Conservation (phyloP, 2,113 vertebrate genomes). For the Cinclus cinclus region DNA sequence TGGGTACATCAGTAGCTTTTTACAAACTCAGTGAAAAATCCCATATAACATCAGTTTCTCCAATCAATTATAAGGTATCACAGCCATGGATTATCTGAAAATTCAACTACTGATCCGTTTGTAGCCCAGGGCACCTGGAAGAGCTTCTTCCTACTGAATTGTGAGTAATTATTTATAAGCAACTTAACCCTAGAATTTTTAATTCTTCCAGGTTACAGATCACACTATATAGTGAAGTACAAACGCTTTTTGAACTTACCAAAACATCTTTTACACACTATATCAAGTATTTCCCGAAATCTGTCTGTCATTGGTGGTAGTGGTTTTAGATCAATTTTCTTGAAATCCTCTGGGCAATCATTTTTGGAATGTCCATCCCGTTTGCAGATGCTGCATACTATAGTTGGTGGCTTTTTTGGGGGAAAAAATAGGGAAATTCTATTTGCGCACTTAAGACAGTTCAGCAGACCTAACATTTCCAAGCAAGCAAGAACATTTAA, state of each 20-base stretch:
- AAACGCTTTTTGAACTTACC: constrained; percentile 73
- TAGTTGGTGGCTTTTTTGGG: constrained; percentile 85
- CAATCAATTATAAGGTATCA: background rate
- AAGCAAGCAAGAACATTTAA: background rate
- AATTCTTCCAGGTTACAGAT: background rate
- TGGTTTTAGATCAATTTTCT: constrained; percentile 95
- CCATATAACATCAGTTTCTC: background rate
- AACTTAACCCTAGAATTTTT: background rate
- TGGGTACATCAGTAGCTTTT: background rate
- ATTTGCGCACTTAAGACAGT: background rate
- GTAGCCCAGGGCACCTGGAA: background rate
- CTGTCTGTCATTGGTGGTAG: constrained; percentile 90
- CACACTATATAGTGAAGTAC: background rate
- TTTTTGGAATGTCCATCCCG: constrained; percentile 96
- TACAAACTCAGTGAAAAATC: background rate
- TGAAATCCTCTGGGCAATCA: constrained; percentile 97
- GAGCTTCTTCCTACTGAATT: background rate
- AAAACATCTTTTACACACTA: constrained; percentile 91
- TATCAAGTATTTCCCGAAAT: constrained; percentile 93
- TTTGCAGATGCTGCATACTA: constrained; percentile 99
- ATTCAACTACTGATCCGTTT: background rate
- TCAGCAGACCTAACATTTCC: background rate
- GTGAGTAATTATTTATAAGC: background rate
- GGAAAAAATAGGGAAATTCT: background rate
- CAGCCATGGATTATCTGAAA: background rate